These are phyloP conservation scores for Heloderma charlesbogerti DNA, from an alignment of 2,113 vertebrate genomes.

Conservation along the genomic window DNA sequence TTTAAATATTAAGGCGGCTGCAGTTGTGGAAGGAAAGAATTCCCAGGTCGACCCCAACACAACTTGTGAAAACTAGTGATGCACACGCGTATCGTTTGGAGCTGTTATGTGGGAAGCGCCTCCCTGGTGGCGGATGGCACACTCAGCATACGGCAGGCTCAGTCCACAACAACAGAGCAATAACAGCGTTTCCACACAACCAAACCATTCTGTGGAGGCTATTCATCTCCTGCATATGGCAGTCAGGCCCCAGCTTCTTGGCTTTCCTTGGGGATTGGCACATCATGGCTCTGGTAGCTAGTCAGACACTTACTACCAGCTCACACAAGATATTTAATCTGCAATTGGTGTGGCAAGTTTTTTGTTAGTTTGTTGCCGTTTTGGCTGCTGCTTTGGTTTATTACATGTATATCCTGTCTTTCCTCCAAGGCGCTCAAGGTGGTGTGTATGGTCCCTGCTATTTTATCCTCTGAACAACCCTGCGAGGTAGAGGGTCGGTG, in stretches of 20 bases:
- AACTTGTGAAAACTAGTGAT: not conserved
- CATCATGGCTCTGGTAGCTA: not conserved
- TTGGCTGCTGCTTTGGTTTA: not conserved
- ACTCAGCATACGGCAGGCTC: not conserved
- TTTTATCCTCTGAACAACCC: not conserved
- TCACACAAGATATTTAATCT: not conserved
- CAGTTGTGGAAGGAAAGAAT: not conserved
- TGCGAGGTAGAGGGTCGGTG: not conserved
- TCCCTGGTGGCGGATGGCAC: no score
- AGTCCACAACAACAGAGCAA: not conserved
- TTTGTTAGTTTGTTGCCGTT: not conserved
- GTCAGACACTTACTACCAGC: no score
- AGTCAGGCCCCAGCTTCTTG: not conserved
- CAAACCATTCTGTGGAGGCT: not conserved
- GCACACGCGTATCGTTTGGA: not conserved
- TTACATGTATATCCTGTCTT: no score
- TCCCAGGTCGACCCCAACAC: not conserved
- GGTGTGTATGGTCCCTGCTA: not conserved
- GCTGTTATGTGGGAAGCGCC: not conserved
- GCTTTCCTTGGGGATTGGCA: not conserved
- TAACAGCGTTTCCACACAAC: not conserved
- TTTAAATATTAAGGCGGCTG: not conserved
- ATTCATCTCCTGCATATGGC: no score
- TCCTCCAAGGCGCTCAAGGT: not conserved
- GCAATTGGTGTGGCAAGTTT: not conserved